A percentile compares a stretch with the other conserved stretches of the same genome.
Evolutionary conservation across 2,113 vertebrate genomes (phyloP).

Genomic region (Scartelaos histophorus): DNA sequence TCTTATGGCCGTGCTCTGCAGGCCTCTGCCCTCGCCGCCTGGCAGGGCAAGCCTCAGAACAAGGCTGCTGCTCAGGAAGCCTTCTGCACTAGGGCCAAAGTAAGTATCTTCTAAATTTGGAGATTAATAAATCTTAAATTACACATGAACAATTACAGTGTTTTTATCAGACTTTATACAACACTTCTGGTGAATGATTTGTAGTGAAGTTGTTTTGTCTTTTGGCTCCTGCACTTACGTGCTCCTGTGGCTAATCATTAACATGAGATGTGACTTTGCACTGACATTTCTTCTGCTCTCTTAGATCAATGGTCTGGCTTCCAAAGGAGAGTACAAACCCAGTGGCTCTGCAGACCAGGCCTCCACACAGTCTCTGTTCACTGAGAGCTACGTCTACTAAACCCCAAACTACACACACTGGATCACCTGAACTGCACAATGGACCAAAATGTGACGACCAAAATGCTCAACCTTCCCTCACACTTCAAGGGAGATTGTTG

Average conservation of each 20-base stretch:
- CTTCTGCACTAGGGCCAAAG: slow-evolving; percentile 88
- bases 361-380: slow-evolving; percentile 88
- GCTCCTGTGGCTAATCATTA: slow-evolving; percentile 61
- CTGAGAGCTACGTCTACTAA: slow-evolving; percentile 90
- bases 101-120: slow-evolving; percentile 40
- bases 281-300: slow-evolving; percentile 12
- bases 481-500: not conserved
- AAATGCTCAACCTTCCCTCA: slow-evolving; percentile 4
- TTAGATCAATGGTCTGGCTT: slow-evolving; percentile 90
- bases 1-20: slow-evolving; percentile 94
- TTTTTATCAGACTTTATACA: slow-evolving; percentile 24
- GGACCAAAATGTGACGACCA: slow-evolving; percentile 55
- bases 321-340: slow-evolving; percentile 87
- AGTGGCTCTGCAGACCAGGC: slow-evolving; percentile 78
- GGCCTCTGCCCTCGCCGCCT: slow-evolving; percentile 90
- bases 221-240: slow-evolving; percentile 16
- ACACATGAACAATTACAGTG: slow-evolving; percentile 5
- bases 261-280: slow-evolving; percentile 59
- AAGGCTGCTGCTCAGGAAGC: slow-evolving; percentile 86
- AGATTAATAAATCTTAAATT: not conserved
- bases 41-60: slow-evolving; percentile 87
- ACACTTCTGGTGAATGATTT: slow-evolving; percentile 57
- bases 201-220: slow-evolving; percentile 9
- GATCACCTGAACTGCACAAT: slow-evolving; percentile 21
- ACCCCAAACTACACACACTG: slow-evolving; percentile 16